Evolutionary conservation across 2,797 vertebrate genomes (phyloP), one percentile per base, ranked within the genome.

Genomic region (Chelidonichthys spinosus): DNA sequence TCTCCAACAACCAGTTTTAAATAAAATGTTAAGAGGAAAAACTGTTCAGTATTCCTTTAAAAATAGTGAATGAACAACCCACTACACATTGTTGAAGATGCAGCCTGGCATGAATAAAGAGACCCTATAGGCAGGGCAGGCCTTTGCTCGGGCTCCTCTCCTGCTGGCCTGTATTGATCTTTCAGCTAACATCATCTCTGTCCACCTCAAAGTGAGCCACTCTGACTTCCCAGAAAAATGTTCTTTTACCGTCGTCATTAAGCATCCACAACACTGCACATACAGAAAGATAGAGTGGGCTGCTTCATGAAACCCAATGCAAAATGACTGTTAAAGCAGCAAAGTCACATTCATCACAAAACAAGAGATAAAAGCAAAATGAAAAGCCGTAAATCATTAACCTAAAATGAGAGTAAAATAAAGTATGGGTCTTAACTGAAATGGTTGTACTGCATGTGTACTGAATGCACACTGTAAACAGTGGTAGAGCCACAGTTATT

Each of bases 201-300:
- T 43, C 50, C 18, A 36, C 33, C 9, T 42, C 18, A 53, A 39
- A 44, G 53, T 18, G 44, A 63, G 40, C 39, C 46, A 47, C 40
- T 64, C 54, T 14, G 18, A 32, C 43, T 72, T 53, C 33, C 37
- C 39, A 59, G 7, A 11, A 10, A 13, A 53, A 60, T 65, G 46
- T 54, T 46, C 39, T 64, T 39, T 15, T 14, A 25, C 37, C 46
- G 33, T 61, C 33, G 6, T 2, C 13, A 65, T 25, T 18, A 32
- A 50, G 32, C 11, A 63, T 63, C 14, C 18, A 54, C 33, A 46
- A 11, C n/a, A 49, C 4, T 54, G 52, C 15, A 32, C 32, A 54
- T 54, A 15, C 10, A 36, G 7, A 55, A 7, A 55, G 53, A 55
- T 36, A 17, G 13, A 35, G 33, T 55, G 17, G 54, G 54, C 35